A percentile compares a stretch with the other conserved stretches of the same genome.
Evolutionary conservation across 2,888 invertebrate species (phyloP).

Genomic region (Tigriopus californicus): DNA sequence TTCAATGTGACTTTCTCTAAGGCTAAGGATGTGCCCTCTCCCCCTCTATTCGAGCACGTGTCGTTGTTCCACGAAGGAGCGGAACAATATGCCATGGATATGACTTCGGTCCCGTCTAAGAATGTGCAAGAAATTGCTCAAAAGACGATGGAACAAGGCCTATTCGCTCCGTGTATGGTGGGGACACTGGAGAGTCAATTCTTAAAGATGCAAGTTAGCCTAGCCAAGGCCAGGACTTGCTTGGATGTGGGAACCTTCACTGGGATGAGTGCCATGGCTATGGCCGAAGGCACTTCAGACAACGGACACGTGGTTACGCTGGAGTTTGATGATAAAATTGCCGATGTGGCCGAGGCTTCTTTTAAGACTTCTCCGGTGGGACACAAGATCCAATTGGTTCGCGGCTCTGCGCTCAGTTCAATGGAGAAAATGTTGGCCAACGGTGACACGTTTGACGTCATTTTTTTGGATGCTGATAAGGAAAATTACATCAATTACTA

Average conservation of each 20-base stretch:
- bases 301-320: background rate
- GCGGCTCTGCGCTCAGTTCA: background rate
- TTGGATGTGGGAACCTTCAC: constrained; percentile 2
- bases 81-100: background rate
- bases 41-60: background rate
- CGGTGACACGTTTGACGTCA: background rate
- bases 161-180: background rate
- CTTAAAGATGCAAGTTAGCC: background rate
- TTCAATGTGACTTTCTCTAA: background rate
- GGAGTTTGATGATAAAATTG: background rate
- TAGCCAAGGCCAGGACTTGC: background rate
- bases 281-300: background rate
- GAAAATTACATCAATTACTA: background rate
- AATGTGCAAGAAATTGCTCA: background rate
- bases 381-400: background rate
- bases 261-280: background rate
- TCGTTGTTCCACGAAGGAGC: background rate
- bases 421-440: background rate
- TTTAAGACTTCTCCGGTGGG: background rate
- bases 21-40: background rate
- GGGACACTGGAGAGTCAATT: background rate
- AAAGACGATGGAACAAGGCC: background rate
- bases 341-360: background rate
- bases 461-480: constrained; percentile 1
- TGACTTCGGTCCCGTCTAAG: background rate